These are phyloP conservation scores for Drosophila malerkotliana DNA, from an alignment of 1,140 invertebrate genomes.

Conservation along the genomic window DNA sequence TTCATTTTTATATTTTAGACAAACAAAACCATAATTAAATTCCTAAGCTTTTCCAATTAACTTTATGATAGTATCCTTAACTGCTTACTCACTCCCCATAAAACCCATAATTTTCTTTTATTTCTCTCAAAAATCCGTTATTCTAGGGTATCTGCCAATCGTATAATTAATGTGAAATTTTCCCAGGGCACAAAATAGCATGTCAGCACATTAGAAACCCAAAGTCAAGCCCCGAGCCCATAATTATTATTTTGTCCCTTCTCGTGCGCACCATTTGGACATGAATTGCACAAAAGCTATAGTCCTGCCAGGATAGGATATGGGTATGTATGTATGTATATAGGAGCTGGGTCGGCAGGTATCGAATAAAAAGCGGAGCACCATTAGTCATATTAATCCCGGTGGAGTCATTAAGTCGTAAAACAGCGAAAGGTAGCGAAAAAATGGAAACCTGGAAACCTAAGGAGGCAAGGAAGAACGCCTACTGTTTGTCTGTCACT, in stretches of 20 bases:
- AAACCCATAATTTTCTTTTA: not conserved
- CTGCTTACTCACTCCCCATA: not conserved
- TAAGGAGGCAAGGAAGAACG: constrained; percentile 1
- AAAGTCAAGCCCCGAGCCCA: constrained; percentile 50
- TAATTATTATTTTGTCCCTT: constrained; percentile 60
- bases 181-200: constrained; percentile 55
- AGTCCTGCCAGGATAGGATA: not conserved
- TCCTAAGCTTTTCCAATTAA: not conserved
- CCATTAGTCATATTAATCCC: constrained; percentile 83
- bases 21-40: not conserved
- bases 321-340: constrained; percentile 7
- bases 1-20: too few species aligned
- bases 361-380: constrained; percentile 72
- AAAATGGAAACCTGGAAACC: constrained; percentile 6
- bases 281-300: constrained; percentile 74
- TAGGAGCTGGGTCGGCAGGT: constrained; percentile 15
- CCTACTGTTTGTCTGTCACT: constrained; percentile 38
- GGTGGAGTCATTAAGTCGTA: constrained; percentile 82
- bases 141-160: constrained; percentile 16
- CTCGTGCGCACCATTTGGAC: constrained; percentile 40
- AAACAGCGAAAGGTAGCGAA: constrained; percentile 68
- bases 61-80: too few species aligned
- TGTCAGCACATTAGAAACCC: constrained; percentile 63
- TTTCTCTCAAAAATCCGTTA: not conserved
- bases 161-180: not conserved